Evolutionary conservation across 2,888 invertebrate genomes (phyloP).

Genomic region (Acronicta alni): DNA sequence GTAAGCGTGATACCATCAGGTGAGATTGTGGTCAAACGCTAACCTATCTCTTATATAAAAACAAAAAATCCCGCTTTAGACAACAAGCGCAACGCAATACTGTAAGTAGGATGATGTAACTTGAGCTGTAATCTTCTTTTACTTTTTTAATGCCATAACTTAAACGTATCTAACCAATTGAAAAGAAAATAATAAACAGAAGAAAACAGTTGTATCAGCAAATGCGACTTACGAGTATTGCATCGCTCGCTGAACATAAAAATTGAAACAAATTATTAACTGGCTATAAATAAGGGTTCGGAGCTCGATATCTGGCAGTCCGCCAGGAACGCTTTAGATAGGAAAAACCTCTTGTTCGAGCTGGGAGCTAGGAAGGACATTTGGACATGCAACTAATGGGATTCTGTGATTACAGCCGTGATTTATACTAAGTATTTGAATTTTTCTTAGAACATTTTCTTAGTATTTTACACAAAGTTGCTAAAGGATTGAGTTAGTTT

Average conservation of each 20-base stretch:
- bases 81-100: too few species aligned
- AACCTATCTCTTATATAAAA: too few species aligned
- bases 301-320: slow-evolving; percentile 76
- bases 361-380: slow-evolving; percentile 65
- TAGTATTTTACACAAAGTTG: slow-evolving; percentile 40
- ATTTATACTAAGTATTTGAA: slow-evolving; percentile 63
- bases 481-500: slow-evolving; percentile 21
- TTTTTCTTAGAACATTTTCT: slow-evolving; percentile 43
- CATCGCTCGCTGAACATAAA: slow-evolving; percentile 59
- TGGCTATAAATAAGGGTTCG: slow-evolving; percentile 81
- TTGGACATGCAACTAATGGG: slow-evolving; percentile 75
- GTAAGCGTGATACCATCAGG: too few species aligned
- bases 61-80: too few species aligned
- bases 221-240: slow-evolving; percentile 50
- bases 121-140: too few species aligned
- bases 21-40: too few species aligned
- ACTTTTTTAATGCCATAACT: too few species aligned
- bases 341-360: slow-evolving; percentile 70
- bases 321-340: slow-evolving; percentile 81
- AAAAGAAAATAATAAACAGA: slow-evolving; percentile 18
- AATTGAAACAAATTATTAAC: slow-evolving; percentile 86
- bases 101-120: too few species aligned
- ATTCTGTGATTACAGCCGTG: slow-evolving; percentile 65
- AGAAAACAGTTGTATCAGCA: slow-evolving; percentile 42
- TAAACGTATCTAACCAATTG: neutral